Percentiles rank a stretch among this genome's conserved stretches.
Conservation (phyloP, 1,140 invertebrate species). For the Ceratosolen fusciceps region DNA sequence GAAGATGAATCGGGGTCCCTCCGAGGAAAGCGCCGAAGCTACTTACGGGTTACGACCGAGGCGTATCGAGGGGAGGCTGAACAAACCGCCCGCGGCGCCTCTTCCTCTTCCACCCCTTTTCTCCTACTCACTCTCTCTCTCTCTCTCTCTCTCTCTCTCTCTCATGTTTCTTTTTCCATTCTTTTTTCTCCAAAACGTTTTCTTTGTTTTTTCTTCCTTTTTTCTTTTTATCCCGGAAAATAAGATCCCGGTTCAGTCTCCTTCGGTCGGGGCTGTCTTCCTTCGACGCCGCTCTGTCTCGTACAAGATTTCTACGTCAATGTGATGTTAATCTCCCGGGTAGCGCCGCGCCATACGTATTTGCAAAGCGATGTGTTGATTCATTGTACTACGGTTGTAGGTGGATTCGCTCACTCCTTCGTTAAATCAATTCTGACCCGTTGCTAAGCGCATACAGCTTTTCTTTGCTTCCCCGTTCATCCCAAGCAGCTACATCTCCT, state of each 20-base stretch:
- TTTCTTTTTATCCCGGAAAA: too few relatives aligned
- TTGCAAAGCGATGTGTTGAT: slow-evolving; percentile 29
- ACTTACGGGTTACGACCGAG: too few relatives aligned
- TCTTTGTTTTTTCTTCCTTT: too few relatives aligned
- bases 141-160: too few relatives aligned
- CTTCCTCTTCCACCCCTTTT: background rate
- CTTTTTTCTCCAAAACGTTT: too few relatives aligned
- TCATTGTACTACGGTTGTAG: slow-evolving; percentile 15
- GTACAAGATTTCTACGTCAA: slow-evolving; percentile 30
- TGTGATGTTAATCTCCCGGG: slow-evolving; percentile 35
- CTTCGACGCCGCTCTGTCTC: background rate
- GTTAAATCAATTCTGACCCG: slow-evolving; percentile 10
- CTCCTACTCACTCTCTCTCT: background rate
- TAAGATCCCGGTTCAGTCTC: too few relatives aligned
- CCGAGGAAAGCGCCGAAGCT: background rate
- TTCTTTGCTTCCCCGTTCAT: background rate
- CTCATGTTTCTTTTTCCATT: too few relatives aligned
- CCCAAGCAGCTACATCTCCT: background rate
- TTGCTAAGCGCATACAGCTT: background rate
- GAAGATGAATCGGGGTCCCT: slow-evolving; percentile 30
- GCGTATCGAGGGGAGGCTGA: too few relatives aligned
- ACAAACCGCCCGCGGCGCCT: background rate
- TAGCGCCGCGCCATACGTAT: background rate
- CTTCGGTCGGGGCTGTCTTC: background rate
- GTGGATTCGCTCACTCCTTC: background rate